Evolutionary conservation across 2,888 invertebrate genomes (phyloP), one percentile per base, ranked within the genome.

Genomic region (Acrobeloides nanus): DNA sequence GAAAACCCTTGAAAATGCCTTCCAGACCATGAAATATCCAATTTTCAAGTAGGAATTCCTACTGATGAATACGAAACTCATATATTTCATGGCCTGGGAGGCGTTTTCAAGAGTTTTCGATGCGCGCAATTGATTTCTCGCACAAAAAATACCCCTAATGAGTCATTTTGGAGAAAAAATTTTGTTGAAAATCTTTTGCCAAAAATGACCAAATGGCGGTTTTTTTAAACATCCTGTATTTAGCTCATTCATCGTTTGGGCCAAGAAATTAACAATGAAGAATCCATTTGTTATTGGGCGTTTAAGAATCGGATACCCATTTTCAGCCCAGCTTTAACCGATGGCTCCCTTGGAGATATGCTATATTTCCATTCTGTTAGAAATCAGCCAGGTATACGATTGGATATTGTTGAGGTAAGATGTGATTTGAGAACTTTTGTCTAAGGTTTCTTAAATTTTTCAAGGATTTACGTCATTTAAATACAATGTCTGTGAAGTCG

Each of bases 281-380:
- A 84, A 18, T 95, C 93, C 1, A 87, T 99, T 46, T 61, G 60
- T 26, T 72, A 67, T 43, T 73, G 72, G 72, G 68, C 71, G 1
- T 51, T 59, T 23, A 41, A 77, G 74, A 92, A 97, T 76, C 84
- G 88, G 71, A 97, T 99, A 73, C 97, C 97, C 0, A 85, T 97
- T 0, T 97, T 88, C 74, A 87, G 92, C 77, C 97, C 97, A 0
- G 95, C 93, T 0, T 77, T 99, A 52, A 99, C 97, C 0, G 97
- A 97, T 78, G 97, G 97, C 15, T 57, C 66, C 61, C 75, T 87
- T 52, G 92, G 97, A 0, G 97, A 99, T 74, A 95, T 97, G 93
- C 86, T 99, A 82, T 97, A 89, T 75, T 92, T 97, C 73, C 95
- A 97, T 77, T 89, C 92, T 0, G 90, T 84, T 74, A 84, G 84